Base-by-base conservation (phyloP, 2,797 vertebrate species). In the Pseudochirops corinnae region DNA sequence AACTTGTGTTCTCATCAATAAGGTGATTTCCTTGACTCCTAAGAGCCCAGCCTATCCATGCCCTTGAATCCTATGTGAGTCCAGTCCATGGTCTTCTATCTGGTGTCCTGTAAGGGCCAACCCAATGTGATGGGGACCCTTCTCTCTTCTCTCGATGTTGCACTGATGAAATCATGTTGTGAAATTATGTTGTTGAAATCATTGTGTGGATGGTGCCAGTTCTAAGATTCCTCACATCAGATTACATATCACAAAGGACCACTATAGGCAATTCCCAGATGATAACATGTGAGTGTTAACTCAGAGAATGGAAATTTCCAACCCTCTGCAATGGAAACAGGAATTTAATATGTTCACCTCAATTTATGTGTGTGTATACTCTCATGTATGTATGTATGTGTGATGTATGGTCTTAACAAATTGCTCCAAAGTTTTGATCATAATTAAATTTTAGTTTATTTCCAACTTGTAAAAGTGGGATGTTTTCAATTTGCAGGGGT, bases 241-340 rank as follows among this genome's bases (percentile, higher is more conserved):
- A 94, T 97, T 96, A 97, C 94, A 94, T 95, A 93, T 94, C 94
- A 46, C 94, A 3, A 0, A 90, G 94, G 28, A 95, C 93, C 55
- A 93, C 97, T 96, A 93, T 55, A 90, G 92, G 82, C 74, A 87
- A 92, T 97, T 97, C 93, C 50, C 24, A 87, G 94, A 94, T 87
- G 74, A 87, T 50, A 46, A 46, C 39, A 26, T 26, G 18, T 24
- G 18, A 24, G 58, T 10, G 3, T 82, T 82, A 39, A 46, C n/a
- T 82, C 7, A 9, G 67, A 46, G n/a, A 87, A 87, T 87, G 74
- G 24, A 50, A 50, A 87, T 87, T 87, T 87, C 74, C 39, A 50
- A 26, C 10, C 5, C 21, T 87, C 9, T 87, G 39, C 39, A 82
- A 11, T 50, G 74, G 74, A 74, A 74, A 39, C n/a, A 39, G n/a